These are phyloP conservation scores for Limnephilus lunatus DNA, from an alignment of 2,888 invertebrate genomes.

Conservation along the genomic window DNA sequence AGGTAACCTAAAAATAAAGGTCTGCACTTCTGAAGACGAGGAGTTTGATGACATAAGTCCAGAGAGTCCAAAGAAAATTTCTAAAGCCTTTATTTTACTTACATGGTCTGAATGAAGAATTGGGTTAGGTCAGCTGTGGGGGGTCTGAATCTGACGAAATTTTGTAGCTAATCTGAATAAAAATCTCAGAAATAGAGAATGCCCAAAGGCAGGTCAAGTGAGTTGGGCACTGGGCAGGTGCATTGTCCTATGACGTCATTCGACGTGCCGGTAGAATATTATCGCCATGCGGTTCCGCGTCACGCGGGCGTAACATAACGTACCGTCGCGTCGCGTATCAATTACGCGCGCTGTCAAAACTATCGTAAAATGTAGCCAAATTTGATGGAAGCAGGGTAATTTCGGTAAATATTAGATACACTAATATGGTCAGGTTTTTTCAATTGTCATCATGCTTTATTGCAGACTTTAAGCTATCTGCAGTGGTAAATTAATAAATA, in stretches of 20 bases:
- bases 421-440: background rate
- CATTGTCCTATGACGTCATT: conserved; percentile 9
- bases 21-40: too few relatives aligned
- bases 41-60: too few relatives aligned
- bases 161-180: background rate
- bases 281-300: conserved; percentile 21
- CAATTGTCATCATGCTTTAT: background rate
- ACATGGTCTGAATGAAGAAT: background rate
- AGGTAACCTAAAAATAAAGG: too few relatives aligned
- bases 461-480: background rate
- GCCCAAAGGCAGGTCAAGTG: background rate
- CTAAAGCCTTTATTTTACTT: background rate
- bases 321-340: background rate
- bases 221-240: background rate
- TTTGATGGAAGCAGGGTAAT: background rate
- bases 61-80: too few relatives aligned
- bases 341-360: background rate
- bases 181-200: background rate
- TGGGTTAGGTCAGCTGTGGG: background rate
- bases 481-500: background rate
- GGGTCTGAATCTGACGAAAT: background rate
- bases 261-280: background rate
- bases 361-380: background rate
- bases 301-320: background rate
- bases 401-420: background rate